Evolutionary conservation across 2,888 invertebrate species (phyloP), one percentile per base, ranked within the genome.

Genomic region (Patella pellucida): DNA sequence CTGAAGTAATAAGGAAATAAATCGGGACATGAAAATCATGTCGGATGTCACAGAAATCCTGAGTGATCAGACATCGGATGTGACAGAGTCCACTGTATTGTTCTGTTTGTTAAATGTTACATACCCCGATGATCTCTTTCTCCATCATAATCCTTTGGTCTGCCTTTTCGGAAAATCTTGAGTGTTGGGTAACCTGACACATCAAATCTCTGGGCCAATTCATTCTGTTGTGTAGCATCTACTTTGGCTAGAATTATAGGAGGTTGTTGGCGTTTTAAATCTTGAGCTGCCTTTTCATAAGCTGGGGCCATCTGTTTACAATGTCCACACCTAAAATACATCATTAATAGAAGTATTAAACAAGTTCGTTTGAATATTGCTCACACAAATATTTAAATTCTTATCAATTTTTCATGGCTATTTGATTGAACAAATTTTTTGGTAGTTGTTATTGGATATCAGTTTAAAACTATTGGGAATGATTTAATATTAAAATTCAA

Each of bases 151-250:
- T 92, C 92, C 82, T 90, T 92, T 12, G 89, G 86, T 70, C 89
- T 82, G 84, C 89, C 81, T 23, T 87, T 87, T 68, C 92, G 89
- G 87, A 93, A 93, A 75, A 93, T 88, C 78, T 92, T 92, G 73
- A 93, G 80, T 2, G 93, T 93, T 15, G 93, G 93, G 81, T 92
- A 93, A 11, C 92, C 93, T 12, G 89, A 86, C 52, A 93, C 89
- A 52, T 86, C 90, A 84, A 89, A 92, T 76, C 90, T 85, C 72
- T 87, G 85, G n/a, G 91, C 92, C 14, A 93, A 80, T 3, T 89
- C 91, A 72, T 90, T 91, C 81, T 93, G 92, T 23, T 86, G 86
- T 0, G 92, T 92, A 12, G 92, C 92, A 77, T 93, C 93, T 12
- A 93, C 91, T 86, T 93, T 93, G 71, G 91, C 93, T 52, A 93